phyloP scores from a whole-genome alignment of 2,797 vertebrate species.

The Macropodus opercularis region DNA sequence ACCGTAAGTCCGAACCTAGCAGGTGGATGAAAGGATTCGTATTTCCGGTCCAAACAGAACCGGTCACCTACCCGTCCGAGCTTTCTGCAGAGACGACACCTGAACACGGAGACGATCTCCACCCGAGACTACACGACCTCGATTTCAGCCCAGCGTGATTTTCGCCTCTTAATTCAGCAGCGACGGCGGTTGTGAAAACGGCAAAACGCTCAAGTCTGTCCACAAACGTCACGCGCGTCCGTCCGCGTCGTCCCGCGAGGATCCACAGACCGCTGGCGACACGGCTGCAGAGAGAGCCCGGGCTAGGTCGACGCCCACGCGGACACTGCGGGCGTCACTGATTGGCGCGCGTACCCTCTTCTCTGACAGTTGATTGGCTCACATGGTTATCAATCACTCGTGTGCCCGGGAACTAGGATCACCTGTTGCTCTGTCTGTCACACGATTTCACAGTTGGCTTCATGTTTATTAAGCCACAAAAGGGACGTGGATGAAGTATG shows the following conservation, averaged over 20 bases:
- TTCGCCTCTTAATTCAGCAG: neutral
- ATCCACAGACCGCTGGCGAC: conserved; percentile 32
- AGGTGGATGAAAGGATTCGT: conserved; percentile 20
- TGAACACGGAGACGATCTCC: neutral
- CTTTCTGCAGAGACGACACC: conserved; percentile 5
- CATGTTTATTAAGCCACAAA: neutral
- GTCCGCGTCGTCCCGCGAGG: conserved; percentile 43
- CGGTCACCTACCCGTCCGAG: conserved; percentile 45
- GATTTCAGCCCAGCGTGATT: conserved; percentile 8
- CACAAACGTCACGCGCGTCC: neutral
- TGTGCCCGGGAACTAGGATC: conserved; percentile 58
- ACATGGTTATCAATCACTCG: conserved; percentile 34
- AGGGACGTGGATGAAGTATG: too few relatives aligned
- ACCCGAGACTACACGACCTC: neutral
- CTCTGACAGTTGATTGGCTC: conserved; percentile 47
- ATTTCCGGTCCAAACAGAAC: neutral
- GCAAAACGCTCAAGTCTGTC: neutral
- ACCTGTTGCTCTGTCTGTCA: conserved; percentile 72
- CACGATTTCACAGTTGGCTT: conserved; percentile 11
- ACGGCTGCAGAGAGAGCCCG: conserved; percentile 23
- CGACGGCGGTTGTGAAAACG: neutral
- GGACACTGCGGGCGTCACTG: conserved; percentile 18
- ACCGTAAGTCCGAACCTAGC: neutral
- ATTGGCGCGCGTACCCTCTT: conserved; percentile 33
- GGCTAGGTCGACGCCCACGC: conserved; percentile 53